These are phyloP conservation scores for Carcinoscorpius rotundicauda DNA, from an alignment of 1,140 invertebrate species.

Conservation along the genomic window DNA sequence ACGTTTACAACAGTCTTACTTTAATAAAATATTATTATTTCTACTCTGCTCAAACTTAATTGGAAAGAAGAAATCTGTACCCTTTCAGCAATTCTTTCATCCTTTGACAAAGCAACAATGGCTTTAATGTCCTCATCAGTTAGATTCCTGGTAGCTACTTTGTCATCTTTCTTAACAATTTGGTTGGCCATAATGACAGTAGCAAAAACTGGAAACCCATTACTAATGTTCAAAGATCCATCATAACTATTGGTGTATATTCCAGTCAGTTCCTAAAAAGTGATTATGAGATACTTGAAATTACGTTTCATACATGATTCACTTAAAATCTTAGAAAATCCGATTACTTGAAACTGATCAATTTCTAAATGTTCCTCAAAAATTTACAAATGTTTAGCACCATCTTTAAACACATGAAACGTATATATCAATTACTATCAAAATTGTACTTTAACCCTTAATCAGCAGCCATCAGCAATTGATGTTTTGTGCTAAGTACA, in stretches of 20 bases:
- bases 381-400: too few species aligned
- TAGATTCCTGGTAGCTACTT: conserved; percentile 65
- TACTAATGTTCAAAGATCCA: conserved; percentile 83
- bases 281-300: not conserved
- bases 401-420: too few species aligned
- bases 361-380: too few species aligned
- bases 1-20: too few species aligned
- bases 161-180: conserved; percentile 80
- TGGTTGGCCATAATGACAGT: conserved; percentile 96
- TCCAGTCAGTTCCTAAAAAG: conserved; percentile 50
- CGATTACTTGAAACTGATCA: too few species aligned
- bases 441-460: too few species aligned
- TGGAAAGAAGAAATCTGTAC: conserved; percentile 26
- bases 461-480: too few species aligned
- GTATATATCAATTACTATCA: too few species aligned
- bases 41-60: not conserved
- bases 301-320: not conserved
- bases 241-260: conserved; percentile 98
- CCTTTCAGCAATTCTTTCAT: conserved; percentile 80
- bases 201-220: conserved; percentile 93
- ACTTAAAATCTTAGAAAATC: too few species aligned
- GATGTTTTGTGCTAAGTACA: too few species aligned
- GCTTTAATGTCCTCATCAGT: conserved; percentile 92
- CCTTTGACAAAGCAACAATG: conserved; percentile 78
- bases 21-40: too few species aligned